Evolutionary conservation across 2,888 invertebrate genomes (phyloP).

Genomic region (Erebia aethiops): DNA sequence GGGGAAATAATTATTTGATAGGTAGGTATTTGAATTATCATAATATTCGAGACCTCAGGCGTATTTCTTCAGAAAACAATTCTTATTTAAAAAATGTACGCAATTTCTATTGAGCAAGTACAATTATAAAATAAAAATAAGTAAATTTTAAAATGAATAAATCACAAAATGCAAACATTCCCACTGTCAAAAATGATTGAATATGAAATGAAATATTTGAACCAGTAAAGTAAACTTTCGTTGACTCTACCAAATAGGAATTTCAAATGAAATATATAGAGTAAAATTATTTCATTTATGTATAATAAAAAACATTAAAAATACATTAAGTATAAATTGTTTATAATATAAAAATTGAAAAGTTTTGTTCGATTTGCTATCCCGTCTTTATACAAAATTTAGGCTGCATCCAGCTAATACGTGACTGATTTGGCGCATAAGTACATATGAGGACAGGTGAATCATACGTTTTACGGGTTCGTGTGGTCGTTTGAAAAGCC

Average conservation of each 20-base stretch:
- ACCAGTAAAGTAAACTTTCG: not conserved
- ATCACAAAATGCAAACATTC: too few relatives aligned
- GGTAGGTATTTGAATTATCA: too few relatives aligned
- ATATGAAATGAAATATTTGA: not conserved
- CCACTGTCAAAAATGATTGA: too few relatives aligned
- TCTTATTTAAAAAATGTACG: too few relatives aligned
- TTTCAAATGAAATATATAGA: slow-evolving; percentile 13
- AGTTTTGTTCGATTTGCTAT: slow-evolving; percentile 17
- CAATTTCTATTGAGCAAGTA: too few relatives aligned
- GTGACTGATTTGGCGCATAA: not conserved
- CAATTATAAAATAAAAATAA: too few relatives aligned
- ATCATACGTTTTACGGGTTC: not conserved
- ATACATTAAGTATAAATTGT: not conserved
- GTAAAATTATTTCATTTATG: slow-evolving; percentile 3
- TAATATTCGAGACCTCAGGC: too few relatives aligned
- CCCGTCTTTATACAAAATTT: slow-evolving; percentile 6
- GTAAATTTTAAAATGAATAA: too few relatives aligned
- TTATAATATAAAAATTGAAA: slow-evolving; percentile 1
- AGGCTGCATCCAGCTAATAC: not conserved
- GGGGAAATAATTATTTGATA: too few relatives aligned
- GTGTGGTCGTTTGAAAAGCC: not conserved
- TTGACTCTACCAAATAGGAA: slow-evolving; percentile 1
- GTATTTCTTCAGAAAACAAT: too few relatives aligned
- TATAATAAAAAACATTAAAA: slow-evolving; percentile 19
- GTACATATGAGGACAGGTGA: not conserved